Percentiles rank a stretch among this genome's conserved stretches.
phyloP scores from a whole-genome alignment of 1,140 invertebrate species.

The Heterodera carotae region DNA sequence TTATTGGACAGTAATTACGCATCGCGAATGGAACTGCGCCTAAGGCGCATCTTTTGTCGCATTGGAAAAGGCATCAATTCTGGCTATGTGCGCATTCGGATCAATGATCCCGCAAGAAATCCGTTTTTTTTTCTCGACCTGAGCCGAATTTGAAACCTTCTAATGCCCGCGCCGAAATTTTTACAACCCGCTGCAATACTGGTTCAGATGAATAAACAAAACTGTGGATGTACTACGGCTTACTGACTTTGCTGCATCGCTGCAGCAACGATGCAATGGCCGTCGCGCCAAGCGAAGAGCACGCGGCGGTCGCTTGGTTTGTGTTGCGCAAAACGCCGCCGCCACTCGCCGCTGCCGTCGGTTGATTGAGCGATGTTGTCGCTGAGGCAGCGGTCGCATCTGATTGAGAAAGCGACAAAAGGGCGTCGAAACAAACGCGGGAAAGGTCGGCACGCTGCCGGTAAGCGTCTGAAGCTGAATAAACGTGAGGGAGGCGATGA shows the following conservation, averaged over 20 bases:
- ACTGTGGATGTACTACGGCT: neutral
- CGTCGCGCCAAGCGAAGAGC: conserved; percentile 50
- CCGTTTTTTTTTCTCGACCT: too few relatives aligned
- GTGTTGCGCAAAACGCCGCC: conserved; percentile 18
- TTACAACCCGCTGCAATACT: too few relatives aligned
- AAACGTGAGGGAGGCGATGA: conserved; percentile 3
- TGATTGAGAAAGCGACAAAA: conserved; percentile 55
- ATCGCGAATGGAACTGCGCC: too few relatives aligned
- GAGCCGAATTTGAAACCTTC: too few relatives aligned
- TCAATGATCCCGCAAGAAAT: too few relatives aligned
- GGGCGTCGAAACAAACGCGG: conserved; percentile 63
- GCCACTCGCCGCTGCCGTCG: neutral
- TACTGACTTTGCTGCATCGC: conserved; percentile 55
- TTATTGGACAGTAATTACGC: too few relatives aligned
- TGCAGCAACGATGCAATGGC: conserved; percentile 51
- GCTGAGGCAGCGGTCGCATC: conserved; percentile 25
- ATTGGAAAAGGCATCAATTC: too few relatives aligned
- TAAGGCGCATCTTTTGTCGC: too few relatives aligned
- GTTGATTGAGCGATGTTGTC: conserved; percentile 6
- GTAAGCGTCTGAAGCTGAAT: conserved; percentile 65
- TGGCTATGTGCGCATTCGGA: too few relatives aligned
- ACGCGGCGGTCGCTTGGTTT: conserved; percentile 15
- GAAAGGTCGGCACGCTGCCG: conserved; percentile 60
- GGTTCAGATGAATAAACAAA: too few relatives aligned
- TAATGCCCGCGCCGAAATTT: too few relatives aligned